phyloP scores from a whole-genome alignment of 2,113 vertebrate genomes.

The Lophotis ruficrista region DNA sequence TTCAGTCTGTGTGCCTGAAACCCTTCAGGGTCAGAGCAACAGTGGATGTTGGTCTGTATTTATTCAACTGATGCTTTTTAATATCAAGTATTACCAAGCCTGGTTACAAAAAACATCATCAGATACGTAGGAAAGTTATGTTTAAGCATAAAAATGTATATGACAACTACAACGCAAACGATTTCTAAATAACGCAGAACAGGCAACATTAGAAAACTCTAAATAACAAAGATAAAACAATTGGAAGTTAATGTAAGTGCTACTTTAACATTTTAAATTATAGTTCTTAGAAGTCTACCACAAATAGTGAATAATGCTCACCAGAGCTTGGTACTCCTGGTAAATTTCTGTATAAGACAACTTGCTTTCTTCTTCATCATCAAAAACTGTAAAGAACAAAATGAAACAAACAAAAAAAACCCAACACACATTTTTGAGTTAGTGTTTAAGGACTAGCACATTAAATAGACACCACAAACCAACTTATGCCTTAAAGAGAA shows the following conservation, averaged over 20 bases:
- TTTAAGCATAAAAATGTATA: background rate
- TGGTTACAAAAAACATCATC: background rate
- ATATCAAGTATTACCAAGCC: background rate
- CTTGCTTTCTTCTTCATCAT: conserved; percentile 98
- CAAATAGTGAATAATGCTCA: conserved; percentile 72
- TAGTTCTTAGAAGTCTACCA: background rate
- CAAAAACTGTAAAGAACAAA: conserved; percentile 84
- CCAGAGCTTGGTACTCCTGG: conserved; percentile 93
- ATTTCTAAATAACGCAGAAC: background rate
- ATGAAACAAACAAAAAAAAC: background rate
- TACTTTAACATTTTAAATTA: background rate
- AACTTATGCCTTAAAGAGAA: background rate
- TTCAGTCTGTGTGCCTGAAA: background rate
- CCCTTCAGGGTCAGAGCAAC: background rate
- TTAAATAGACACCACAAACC: background rate
- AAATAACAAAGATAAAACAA: background rate
- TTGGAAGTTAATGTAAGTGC: background rate
- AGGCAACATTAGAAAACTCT: background rate
- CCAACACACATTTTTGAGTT: background rate
- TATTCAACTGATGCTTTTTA: background rate
- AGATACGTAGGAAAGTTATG: too few relatives aligned
- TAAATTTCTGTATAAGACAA: conserved; percentile 96
- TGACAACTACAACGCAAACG: background rate
- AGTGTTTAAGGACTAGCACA: background rate
- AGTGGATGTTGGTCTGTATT: background rate